Percentiles rank a stretch among this genome's conserved stretches.
These are phyloP conservation scores for Ianthella basta DNA, from an alignment of 37 sponge, comb jelly and placozoan species.

Conservation along the genomic window DNA sequence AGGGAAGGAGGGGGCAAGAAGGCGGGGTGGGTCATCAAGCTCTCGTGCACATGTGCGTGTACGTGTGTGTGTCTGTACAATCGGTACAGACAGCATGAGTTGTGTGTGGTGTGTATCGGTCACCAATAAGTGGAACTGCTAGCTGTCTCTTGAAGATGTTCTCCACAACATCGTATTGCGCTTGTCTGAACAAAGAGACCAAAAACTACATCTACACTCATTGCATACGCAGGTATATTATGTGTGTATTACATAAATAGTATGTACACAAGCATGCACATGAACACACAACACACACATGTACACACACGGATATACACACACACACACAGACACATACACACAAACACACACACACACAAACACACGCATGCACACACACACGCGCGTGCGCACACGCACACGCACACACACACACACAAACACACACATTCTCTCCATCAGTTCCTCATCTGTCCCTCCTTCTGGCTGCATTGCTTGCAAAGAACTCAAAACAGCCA, in stretches of 20 bases:
- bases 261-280: not conserved
- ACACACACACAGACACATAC: constrained; percentile 38
- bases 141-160: constrained; percentile 65
- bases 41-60: too few species aligned
- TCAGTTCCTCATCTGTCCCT: not conserved
- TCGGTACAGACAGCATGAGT: too few species aligned
- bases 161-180: constrained; percentile 64
- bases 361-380: constrained; percentile 14
- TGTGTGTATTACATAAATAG: too few species aligned
- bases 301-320: not conserved
- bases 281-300: not conserved
- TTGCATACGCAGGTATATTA: too few species aligned
- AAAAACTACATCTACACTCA: too few species aligned
- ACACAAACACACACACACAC: constrained; percentile 31
- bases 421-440: not conserved
- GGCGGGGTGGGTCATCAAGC: not conserved
- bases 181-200: constrained; percentile 27
- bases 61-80: too few species aligned
- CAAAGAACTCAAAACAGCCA: constrained; percentile 49
- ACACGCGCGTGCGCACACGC: not conserved
- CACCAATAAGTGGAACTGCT: constrained; percentile 76
- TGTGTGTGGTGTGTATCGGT: constrained; percentile 10
- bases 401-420: constrained; percentile 29
- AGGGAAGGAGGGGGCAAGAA: not conserved
- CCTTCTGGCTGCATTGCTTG: constrained; percentile 38